A percentile compares a stretch with the other conserved stretches of the same genome.
Evolutionary conservation across 2,797 vertebrate species (phyloP).

Genomic region (Gymnoscopelus microlampas): DNA sequence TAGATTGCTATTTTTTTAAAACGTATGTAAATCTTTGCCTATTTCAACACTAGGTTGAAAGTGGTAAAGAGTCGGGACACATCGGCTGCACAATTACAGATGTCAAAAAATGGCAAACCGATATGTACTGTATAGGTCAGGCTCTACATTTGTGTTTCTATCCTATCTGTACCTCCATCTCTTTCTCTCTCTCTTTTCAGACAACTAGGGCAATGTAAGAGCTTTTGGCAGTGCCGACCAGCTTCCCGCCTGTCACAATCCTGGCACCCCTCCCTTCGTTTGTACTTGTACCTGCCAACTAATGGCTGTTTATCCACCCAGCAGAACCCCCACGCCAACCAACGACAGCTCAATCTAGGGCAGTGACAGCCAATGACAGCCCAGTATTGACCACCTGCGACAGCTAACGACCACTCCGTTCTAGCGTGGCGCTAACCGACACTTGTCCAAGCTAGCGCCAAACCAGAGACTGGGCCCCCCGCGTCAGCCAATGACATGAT

Average conservation of each 20-base stretch:
- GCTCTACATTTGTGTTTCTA: background rate
- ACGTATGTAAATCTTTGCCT: too few relatives aligned
- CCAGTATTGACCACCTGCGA: slow-evolving; percentile 34
- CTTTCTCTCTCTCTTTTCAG: slow-evolving; percentile 23
- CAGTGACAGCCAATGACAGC: slow-evolving; percentile 41
- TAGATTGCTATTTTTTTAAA: too few relatives aligned
- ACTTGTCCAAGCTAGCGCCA: slow-evolving; percentile 12
- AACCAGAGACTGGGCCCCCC: background rate
- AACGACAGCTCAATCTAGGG: slow-evolving; percentile 31
- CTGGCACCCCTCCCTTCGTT: slow-evolving; percentile 42
- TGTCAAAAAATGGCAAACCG: too few relatives aligned
- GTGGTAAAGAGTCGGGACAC: too few relatives aligned
- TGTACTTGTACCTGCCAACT: slow-evolving; percentile 47
- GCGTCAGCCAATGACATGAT: background rate
- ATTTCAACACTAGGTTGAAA: too few relatives aligned
- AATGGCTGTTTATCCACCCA: slow-evolving; percentile 49
- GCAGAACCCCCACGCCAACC: slow-evolving; percentile 40
- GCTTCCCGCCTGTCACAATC: slow-evolving; percentile 66
- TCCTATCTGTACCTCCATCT: background rate
- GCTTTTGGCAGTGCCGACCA: slow-evolving; percentile 48
- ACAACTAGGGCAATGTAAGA: slow-evolving; percentile 62
- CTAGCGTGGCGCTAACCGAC: background rate
- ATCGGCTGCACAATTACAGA: too few relatives aligned
- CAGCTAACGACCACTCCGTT: background rate
- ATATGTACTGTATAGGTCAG: too few relatives aligned